These are phyloP conservation scores for Hylia prasina DNA, from an alignment of 2,113 vertebrate genomes.

Conservation along the genomic window DNA sequence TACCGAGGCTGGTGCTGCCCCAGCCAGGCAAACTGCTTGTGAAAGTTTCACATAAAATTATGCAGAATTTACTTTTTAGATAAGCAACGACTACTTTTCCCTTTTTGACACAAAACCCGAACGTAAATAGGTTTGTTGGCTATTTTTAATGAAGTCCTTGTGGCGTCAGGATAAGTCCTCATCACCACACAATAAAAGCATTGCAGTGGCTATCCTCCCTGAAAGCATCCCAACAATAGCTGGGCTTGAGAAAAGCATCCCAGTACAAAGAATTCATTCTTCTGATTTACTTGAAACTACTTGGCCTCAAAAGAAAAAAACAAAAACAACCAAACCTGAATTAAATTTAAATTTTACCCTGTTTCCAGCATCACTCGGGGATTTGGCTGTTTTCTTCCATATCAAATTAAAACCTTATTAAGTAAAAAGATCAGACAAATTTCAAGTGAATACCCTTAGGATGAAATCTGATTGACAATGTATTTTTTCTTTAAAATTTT, in stretches of 20 bases:
- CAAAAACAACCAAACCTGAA: not conserved
- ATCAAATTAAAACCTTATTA: not conserved
- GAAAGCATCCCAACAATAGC: slow-evolving; percentile 76
- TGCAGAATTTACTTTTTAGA: not conserved
- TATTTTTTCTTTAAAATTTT: not conserved
- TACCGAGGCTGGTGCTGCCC: not conserved
- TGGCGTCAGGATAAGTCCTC: slow-evolving; percentile 63
- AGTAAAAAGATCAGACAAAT: not conserved
- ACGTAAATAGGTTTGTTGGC: slow-evolving; percentile 52
- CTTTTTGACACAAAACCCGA: not conserved
- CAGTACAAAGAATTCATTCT: slow-evolving; percentile 82
- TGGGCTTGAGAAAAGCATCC: slow-evolving; percentile 73
- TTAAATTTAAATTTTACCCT: slow-evolving; percentile 29
- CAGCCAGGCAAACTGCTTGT: not conserved
- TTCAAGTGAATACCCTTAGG: not conserved
- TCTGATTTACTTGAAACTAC: slow-evolving; percentile 79
- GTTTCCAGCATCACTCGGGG: not conserved
- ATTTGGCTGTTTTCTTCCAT: not conserved
- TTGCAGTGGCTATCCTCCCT: slow-evolving; percentile 66
- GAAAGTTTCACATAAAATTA: not conserved
- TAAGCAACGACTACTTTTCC: not conserved
- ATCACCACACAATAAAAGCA: slow-evolving; percentile 64
- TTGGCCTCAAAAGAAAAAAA: slow-evolving; percentile 59
- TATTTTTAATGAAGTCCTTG: slow-evolving; percentile 73
- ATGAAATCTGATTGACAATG: not conserved